phyloP scores from a whole-genome alignment of 2,797 vertebrate species.

The Danio jaintianensis region DNA sequence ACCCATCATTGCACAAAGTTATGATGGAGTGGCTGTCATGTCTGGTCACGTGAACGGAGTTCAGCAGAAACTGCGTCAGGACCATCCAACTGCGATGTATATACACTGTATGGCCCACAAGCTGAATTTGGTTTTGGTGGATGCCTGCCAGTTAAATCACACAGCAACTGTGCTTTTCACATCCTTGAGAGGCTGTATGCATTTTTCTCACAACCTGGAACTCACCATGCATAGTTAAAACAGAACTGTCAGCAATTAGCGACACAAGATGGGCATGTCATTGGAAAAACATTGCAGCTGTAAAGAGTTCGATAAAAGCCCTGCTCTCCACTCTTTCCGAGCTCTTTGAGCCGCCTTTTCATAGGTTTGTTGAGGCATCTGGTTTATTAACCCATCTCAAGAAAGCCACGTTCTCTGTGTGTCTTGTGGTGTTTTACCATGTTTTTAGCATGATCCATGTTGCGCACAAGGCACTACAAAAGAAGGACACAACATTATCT shows the following conservation, averaged over 20 bases:
- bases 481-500: not conserved
- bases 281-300: not conserved
- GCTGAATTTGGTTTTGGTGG: slow-evolving; percentile 16
- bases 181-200: slow-evolving; percentile 12
- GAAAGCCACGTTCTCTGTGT: slow-evolving; percentile 22
- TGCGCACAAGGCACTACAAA: not conserved
- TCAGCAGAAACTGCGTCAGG: slow-evolving; percentile 7
- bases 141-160: slow-evolving; percentile 28
- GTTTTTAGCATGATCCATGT: not conserved
- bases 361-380: slow-evolving; percentile 1
- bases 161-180: slow-evolving; percentile 5
- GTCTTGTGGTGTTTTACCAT: slow-evolving; percentile 53
- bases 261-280: not conserved
- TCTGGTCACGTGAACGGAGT: slow-evolving; percentile 11
- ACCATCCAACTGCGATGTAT: slow-evolving; percentile 1
- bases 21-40: not conserved
- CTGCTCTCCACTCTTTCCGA: not conserved
- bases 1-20: not conserved
- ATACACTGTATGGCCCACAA: slow-evolving; percentile 14
- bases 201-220: slow-evolving; percentile 24
- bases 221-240: slow-evolving; percentile 34
- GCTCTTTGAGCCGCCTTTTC: not conserved
- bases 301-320: not conserved
- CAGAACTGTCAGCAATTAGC: not conserved
- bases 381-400: slow-evolving; percentile 8